Percentiles rank a stretch among this genome's conserved stretches.
Evolutionary conservation across 2,113 vertebrate species (phyloP).

Genomic region (Origma solitaria): DNA sequence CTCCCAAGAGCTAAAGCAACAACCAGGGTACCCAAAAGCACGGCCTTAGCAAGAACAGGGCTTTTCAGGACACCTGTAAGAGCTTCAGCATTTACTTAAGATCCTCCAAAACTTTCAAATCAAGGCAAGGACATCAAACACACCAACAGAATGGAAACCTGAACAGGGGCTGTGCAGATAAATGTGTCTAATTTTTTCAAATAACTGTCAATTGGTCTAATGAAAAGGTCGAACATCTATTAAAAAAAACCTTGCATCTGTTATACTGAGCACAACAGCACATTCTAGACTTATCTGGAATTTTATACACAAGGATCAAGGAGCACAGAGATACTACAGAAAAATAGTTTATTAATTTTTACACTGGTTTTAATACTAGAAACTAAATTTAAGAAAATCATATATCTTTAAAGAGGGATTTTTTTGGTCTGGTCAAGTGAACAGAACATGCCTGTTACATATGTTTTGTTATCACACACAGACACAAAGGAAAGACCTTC

Average conservation of each 20-base stretch:
- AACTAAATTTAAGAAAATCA: neutral
- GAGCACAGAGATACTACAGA: neutral
- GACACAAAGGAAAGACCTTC: neutral
- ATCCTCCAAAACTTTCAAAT: neutral
- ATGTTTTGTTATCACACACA: neutral
- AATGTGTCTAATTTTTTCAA: neutral
- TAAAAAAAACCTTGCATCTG: neutral
- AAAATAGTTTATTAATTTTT: neutral
- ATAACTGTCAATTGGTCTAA: neutral
- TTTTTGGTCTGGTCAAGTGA: neutral
- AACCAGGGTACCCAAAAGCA: neutral
- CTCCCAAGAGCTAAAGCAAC: neutral
- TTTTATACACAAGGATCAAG: neutral
- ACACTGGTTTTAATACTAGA: neutral
- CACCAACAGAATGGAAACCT: accelerated
- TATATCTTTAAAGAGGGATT: neutral
- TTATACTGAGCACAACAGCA: neutral
- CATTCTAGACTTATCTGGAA: neutral
- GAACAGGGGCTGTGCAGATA: neutral
- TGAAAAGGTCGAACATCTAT: neutral
- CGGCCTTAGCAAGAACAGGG: neutral
- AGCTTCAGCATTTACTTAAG: neutral
- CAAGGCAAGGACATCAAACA: neutral
- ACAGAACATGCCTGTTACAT: neutral
- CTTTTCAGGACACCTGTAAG: neutral